Conservation (phyloP, 2,797 vertebrate species). For the Kryptolebias ocellatus region DNA sequence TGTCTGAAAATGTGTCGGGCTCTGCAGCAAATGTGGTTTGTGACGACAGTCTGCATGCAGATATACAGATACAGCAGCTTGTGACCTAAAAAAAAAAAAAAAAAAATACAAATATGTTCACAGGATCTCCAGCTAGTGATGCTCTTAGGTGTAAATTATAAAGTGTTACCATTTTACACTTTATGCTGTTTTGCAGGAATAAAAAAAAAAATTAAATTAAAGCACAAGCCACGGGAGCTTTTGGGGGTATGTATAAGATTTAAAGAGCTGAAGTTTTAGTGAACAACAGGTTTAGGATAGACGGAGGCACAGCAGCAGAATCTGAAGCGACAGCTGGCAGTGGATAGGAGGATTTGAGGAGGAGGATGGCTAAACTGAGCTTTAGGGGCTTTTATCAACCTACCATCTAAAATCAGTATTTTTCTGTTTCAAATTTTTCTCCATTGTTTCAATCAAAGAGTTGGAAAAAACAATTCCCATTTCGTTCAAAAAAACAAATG, state of each 20-base stretch:
- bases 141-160: background rate
- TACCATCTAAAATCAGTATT: background rate
- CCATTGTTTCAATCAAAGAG: slow-evolving; percentile 23
- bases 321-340: slow-evolving; percentile 63
- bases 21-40: background rate
- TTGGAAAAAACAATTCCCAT: background rate
- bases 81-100: slow-evolving; percentile 13
- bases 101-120: slow-evolving; percentile 33
- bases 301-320: slow-evolving; percentile 67
- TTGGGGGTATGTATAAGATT: slow-evolving; percentile 1
- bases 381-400: slow-evolving; percentile 12
- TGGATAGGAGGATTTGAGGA: slow-evolving; percentile 59
- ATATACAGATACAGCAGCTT: background rate
- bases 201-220: too few relatives aligned
- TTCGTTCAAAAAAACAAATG: background rate
- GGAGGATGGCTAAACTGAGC: slow-evolving; percentile 44
- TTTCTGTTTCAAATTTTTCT: background rate
- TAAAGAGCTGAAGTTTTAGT: background rate
- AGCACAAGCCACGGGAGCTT: background rate
- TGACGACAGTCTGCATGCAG: slow-evolving; percentile 18
- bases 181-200: background rate
- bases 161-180: background rate
- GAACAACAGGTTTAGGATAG: slow-evolving; percentile 13
- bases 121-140: background rate
- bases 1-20: background rate